Evolutionary conservation across 1,140 invertebrate species (phyloP), one percentile per base, ranked within the genome.

Genomic region (Neodiprion lecontei): DNA sequence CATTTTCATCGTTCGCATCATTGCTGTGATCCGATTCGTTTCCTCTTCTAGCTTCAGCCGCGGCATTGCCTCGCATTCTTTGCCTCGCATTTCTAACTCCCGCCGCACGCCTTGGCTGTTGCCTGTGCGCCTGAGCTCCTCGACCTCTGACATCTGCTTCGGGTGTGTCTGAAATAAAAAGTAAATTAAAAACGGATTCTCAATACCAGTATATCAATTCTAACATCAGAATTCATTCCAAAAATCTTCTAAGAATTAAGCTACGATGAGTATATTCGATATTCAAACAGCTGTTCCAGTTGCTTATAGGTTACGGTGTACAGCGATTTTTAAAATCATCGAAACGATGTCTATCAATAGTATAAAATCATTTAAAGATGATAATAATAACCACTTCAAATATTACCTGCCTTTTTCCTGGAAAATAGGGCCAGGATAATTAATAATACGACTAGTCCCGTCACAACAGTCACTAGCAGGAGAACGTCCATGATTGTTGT

Each of bases 401-500:
- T 81, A 79, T 14, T 80, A 84, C 80, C 79, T 75, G 79, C 77
- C 66, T 79, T 81, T 81, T 73, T 72, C 71, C 76, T 75, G 21
- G 83, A 85, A 76, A 76, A 88, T 72, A 83, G 79, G 53, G 82
- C 87, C n/a, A 90, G 75, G 9, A 84, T 83, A 21, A 90, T 70
- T 70, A 91, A 83, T 28, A 91, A 67, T 72, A 89, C 70, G 40
- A 90, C 47, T 48, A 91, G 74, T 28, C 88, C 83, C 4, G 81
- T 79, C 9, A 89, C 89, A 76, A 90, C 77, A 9, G 84, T 84
- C 73, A 86, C 77, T 74, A 91, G 85, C 67, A 91, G 53, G 67
- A 86, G 83, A 66, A 91, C 77, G 80, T 91, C 89, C 89, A 91
- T 91, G 79, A 78, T 72, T 21, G n/a, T 53, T 53, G n/a, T 72